Conservation (phyloP, 2,113 vertebrate species). For the Phalacrocorax aristotelis region DNA sequence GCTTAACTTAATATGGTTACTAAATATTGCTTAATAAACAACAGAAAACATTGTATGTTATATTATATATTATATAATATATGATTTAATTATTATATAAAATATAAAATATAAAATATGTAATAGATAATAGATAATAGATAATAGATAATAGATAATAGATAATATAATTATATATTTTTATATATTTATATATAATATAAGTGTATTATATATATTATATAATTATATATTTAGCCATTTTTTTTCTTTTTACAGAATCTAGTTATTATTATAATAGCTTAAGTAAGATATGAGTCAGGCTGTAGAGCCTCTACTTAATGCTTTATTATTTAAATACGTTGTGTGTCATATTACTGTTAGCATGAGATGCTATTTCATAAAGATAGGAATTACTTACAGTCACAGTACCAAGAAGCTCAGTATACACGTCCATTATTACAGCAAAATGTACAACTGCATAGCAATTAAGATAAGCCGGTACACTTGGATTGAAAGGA, state of each 20-base stretch:
- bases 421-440: slow-evolving; percentile 76
- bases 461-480: slow-evolving; percentile 76
- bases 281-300: not conserved
- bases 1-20: not conserved
- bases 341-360: not conserved
- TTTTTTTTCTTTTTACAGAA: not conserved
- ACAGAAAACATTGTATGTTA: not conserved
- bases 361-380: not conserved
- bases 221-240: not conserved
- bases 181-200: too few species aligned
- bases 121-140: too few species aligned
- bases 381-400: slow-evolving; percentile 73
- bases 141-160: too few species aligned
- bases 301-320: not conserved
- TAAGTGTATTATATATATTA: not conserved
- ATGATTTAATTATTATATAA: too few species aligned
- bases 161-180: too few species aligned
- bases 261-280: not conserved
- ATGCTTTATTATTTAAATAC: not conserved
- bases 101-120: too few species aligned
- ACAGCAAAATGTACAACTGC: slow-evolving; percentile 80
- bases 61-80: not conserved
- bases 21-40: not conserved
- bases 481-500: slow-evolving; percentile 71
- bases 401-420: slow-evolving; percentile 76